phyloP scores from a whole-genome alignment of 2,797 vertebrate genomes.

The Rhinogobio ventralis region DNA sequence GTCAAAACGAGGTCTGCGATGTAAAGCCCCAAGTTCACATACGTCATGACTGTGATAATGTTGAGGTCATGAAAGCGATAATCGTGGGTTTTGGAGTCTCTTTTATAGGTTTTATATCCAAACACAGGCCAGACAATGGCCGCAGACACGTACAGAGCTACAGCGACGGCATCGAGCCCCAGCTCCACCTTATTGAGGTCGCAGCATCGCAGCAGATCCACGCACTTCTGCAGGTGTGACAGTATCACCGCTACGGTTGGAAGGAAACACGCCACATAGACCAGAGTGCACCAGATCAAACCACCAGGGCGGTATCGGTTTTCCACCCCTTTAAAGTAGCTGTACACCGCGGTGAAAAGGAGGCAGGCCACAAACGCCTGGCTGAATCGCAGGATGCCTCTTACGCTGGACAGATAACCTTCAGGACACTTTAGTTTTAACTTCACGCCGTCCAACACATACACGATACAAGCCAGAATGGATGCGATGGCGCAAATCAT shows the following conservation, averaged over 20 bases:
- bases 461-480: slow-evolving; percentile 70
- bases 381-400: slow-evolving; percentile 74
- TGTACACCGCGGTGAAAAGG: slow-evolving; percentile 70
- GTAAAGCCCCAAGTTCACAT: slow-evolving; percentile 77
- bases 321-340: background rate
- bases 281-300: slow-evolving; percentile 71
- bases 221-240: slow-evolving; percentile 72
- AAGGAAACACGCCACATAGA: slow-evolving; percentile 78
- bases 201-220: slow-evolving; percentile 66
- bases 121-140: slow-evolving; percentile 74
- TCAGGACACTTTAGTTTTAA: slow-evolving; percentile 64
- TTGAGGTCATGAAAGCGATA: slow-evolving; percentile 52
- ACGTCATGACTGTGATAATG: slow-evolving; percentile 70
- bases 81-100: fast-evolving
- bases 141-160: slow-evolving; percentile 73
- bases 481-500: slow-evolving; percentile 71
- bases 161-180: slow-evolving; percentile 70
- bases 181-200: slow-evolving; percentile 66
- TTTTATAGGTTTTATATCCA: background rate
- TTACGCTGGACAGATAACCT: slow-evolving; percentile 74
- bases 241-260: slow-evolving; percentile 74
- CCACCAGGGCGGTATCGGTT: fast-evolving
- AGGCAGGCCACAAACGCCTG: slow-evolving; percentile 77
- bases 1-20: slow-evolving; percentile 75
- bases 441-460: slow-evolving; percentile 68